Conservation (phyloP, 2,113 vertebrate species). For the Solenodon paradoxus region DNA sequence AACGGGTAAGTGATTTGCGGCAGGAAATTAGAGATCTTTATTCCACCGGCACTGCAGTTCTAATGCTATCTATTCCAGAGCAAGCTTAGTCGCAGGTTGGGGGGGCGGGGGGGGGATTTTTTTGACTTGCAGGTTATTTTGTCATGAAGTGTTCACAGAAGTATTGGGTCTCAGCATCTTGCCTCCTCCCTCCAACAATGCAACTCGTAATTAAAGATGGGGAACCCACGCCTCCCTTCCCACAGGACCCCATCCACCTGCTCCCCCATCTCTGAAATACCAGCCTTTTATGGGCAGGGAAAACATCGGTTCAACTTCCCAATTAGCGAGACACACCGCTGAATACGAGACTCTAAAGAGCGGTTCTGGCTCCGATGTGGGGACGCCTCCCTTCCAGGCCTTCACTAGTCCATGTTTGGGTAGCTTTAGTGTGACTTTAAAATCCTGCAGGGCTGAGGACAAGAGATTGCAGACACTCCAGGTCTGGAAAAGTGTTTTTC, state of each 20-base stretch:
- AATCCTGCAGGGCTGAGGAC: background rate
- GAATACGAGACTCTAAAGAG: slow-evolving; percentile 50
- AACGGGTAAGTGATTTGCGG: slow-evolving; percentile 61
- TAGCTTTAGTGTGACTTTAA: slow-evolving; percentile 35
- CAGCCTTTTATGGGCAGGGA: slow-evolving; percentile 55
- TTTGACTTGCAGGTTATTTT: slow-evolving; percentile 62
- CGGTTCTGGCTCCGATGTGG: slow-evolving; percentile 37
- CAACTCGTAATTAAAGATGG: slow-evolving; percentile 69
- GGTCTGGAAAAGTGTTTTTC: slow-evolving; percentile 28
- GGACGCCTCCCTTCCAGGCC: slow-evolving; percentile 51
- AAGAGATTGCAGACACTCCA: background rate
- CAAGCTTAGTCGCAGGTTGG: background rate
- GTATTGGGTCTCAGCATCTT: slow-evolving; percentile 35
- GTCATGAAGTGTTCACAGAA: slow-evolving; percentile 44
- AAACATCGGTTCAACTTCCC: slow-evolving; percentile 66
- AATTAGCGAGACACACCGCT: slow-evolving; percentile 58
- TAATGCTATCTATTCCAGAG: slow-evolving; percentile 53
- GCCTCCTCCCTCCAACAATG: slow-evolving; percentile 63
- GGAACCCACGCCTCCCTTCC: slow-evolving; percentile 69
- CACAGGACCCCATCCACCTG: slow-evolving; percentile 69
- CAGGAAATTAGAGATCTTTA: slow-evolving; percentile 65
- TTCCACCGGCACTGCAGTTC: slow-evolving; percentile 43
- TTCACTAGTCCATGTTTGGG: slow-evolving; percentile 35
- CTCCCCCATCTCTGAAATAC: slow-evolving; percentile 32
- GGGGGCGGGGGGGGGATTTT: background rate